These are phyloP conservation scores for Apeira syringaria DNA, from an alignment of 2,888 invertebrate species.

Conservation along the genomic window DNA sequence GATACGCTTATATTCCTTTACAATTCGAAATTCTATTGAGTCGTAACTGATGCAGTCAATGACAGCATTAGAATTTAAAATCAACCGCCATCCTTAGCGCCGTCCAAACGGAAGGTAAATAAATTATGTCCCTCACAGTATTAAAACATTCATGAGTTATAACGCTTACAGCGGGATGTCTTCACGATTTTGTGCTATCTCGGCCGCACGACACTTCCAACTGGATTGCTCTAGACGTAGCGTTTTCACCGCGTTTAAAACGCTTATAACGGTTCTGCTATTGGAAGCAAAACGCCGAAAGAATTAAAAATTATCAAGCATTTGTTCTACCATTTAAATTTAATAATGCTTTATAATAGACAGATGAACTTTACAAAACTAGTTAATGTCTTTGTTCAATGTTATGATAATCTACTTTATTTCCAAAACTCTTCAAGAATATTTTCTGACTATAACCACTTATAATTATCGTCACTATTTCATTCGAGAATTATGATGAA, in stretches of 20 bases:
- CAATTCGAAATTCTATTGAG: neutral
- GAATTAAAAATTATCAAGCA: too few species aligned
- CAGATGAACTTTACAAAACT: too few species aligned
- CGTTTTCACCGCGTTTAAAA: constrained; percentile 1
- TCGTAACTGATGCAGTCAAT: neutral
- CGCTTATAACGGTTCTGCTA: neutral
- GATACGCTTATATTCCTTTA: neutral
- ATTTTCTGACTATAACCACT: too few species aligned
- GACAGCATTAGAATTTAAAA: constrained; percentile 15
- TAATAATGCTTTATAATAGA: too few species aligned
- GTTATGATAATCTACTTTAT: too few species aligned
- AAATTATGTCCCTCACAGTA: constrained; percentile 38
- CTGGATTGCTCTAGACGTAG: constrained; percentile 10
- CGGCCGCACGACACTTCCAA: constrained; percentile 34
- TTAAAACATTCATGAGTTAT: constrained; percentile 54
- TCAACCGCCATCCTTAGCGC: constrained; percentile 18
- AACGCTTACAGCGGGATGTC: constrained; percentile 34
- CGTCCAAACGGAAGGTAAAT: constrained; percentile 40
- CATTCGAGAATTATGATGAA: too few species aligned
- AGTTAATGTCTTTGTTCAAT: too few species aligned
- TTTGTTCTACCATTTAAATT: too few species aligned
- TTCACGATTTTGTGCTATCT: constrained; percentile 34
- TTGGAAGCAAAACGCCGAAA: too few species aligned
- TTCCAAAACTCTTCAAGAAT: too few species aligned
- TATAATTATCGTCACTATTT: too few species aligned